phyloP scores from a whole-genome alignment of 2,888 invertebrate species.

The Leptogaster cylindrica region DNA sequence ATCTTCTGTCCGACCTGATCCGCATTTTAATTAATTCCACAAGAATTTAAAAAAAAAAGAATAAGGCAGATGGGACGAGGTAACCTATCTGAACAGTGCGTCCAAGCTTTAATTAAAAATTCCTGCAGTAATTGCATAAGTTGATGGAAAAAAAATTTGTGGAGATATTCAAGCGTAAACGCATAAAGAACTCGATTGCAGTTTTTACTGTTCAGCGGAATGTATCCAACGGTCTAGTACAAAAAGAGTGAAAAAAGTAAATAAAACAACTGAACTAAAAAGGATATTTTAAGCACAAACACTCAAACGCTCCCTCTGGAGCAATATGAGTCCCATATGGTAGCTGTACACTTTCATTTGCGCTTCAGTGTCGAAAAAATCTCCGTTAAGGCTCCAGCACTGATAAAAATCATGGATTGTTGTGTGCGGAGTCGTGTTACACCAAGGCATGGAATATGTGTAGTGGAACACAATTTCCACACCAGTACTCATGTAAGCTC shows the following conservation, averaged over 20 bases:
- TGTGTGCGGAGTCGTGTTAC: not conserved
- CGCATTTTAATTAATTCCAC: constrained; percentile 38
- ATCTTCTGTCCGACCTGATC: constrained; percentile 5
- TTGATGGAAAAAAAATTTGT: constrained; percentile 22
- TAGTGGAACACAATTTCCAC: constrained; percentile 7
- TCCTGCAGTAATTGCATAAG: constrained; percentile 26
- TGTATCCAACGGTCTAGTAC: not conserved
- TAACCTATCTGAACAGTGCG: not conserved
- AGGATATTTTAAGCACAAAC: constrained; percentile 23
- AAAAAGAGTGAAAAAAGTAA: not conserved
- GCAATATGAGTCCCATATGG: constrained; percentile 34
- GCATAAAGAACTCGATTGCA: constrained; percentile 26
- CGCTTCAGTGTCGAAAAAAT: constrained; percentile 22
- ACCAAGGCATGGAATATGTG: not conserved
- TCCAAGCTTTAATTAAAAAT: constrained; percentile 36
- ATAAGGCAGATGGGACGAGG: not conserved
- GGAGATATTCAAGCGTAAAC: constrained; percentile 8
- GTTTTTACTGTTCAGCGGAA: not conserved
- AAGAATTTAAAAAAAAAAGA: constrained; percentile 9
- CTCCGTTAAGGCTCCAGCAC: constrained; percentile 27
- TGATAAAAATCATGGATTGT: constrained; percentile 17
- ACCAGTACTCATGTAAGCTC: not conserved
- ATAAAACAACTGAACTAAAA: not conserved
- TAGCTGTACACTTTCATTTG: constrained; percentile 30
- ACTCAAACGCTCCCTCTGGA: constrained; percentile 32